A percentile compares a stretch with the other conserved stretches of the same genome.
These are phyloP conservation scores for Alentia gelatinosa DNA, from an alignment of 2,888 invertebrate species.

Conservation along the genomic window DNA sequence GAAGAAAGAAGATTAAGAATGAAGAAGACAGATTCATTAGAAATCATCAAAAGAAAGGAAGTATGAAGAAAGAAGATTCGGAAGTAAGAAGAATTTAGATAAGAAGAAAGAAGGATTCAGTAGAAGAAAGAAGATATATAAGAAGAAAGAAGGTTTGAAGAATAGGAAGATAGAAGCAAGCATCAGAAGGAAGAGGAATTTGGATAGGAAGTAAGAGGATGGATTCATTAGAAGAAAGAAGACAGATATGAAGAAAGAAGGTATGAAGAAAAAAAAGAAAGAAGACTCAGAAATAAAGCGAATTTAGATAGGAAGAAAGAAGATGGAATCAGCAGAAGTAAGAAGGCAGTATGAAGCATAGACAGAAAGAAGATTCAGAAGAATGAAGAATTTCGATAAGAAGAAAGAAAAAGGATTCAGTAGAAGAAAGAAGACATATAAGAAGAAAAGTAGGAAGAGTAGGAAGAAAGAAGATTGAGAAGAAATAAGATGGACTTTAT, in stretches of 20 bases:
- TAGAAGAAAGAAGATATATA: neutral
- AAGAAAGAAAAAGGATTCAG: neutral
- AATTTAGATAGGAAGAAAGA: neutral
- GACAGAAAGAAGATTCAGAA: neutral
- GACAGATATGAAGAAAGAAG: neutral
- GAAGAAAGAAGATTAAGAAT: conserved; percentile 28
- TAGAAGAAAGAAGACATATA: neutral
- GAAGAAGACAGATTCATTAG: neutral
- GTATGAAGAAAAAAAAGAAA: neutral
- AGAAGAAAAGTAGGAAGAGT: neutral
- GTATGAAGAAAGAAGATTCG: neutral
- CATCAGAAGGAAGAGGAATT: neutral
- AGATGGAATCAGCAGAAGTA: conserved; percentile 8
- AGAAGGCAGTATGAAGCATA: neutral
- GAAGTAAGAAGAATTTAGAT: neutral
- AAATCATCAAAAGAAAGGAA: neutral
- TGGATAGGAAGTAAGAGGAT: too few relatives aligned
- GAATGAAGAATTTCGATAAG: neutral
- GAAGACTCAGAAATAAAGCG: neutral
- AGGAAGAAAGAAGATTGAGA: conserved; percentile 23
- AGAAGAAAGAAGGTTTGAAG: neutral
- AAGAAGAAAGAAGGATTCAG: conserved; percentile 27
- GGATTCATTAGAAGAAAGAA: neutral
- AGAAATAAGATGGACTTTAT: neutral
- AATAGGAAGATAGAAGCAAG: neutral